These are phyloP conservation scores for Lasioglossum marginatum DNA, from an alignment of 2,888 invertebrate genomes.

Conservation along the genomic window DNA sequence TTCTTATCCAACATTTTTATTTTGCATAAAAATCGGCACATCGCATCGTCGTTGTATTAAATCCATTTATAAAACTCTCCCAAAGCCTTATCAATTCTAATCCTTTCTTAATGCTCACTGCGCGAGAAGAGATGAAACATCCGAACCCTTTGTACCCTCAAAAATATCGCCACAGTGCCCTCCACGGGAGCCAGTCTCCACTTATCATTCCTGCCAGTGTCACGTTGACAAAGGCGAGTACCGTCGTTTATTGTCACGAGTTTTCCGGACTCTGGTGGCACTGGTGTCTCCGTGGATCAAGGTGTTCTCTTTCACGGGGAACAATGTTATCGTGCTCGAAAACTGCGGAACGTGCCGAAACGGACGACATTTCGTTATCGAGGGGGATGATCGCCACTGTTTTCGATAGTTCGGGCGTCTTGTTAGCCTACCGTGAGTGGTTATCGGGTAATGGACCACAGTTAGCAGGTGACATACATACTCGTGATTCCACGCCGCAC, in stretches of 20 bases:
- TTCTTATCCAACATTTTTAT: no score
- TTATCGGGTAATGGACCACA: conserved; percentile 28
- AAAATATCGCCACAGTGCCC: neutral
- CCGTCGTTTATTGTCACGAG: neutral
- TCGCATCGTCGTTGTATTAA: no score
- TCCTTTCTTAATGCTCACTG: neutral
- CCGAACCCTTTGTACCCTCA: neutral
- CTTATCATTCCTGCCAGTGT: neutral
- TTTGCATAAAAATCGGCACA: no score
- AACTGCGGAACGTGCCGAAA: neutral
- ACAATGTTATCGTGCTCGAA: conserved; percentile 7
- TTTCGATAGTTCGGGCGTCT: neutral
- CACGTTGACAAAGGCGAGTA: neutral
- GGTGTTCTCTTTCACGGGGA: neutral
- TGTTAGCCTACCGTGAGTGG: conserved; percentile 12
- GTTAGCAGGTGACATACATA: neutral
- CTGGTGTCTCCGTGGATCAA: neutral
- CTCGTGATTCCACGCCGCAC: neutral
- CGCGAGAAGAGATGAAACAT: neutral
- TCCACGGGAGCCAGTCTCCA: neutral
- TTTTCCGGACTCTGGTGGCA: neutral
- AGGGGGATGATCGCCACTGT: neutral
- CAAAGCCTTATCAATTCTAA: no score
- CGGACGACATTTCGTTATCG: neutral
- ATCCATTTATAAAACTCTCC: no score